phyloP scores from a whole-genome alignment of 2,797 vertebrate species.

The Chiroxiphia lanceolata region DNA sequence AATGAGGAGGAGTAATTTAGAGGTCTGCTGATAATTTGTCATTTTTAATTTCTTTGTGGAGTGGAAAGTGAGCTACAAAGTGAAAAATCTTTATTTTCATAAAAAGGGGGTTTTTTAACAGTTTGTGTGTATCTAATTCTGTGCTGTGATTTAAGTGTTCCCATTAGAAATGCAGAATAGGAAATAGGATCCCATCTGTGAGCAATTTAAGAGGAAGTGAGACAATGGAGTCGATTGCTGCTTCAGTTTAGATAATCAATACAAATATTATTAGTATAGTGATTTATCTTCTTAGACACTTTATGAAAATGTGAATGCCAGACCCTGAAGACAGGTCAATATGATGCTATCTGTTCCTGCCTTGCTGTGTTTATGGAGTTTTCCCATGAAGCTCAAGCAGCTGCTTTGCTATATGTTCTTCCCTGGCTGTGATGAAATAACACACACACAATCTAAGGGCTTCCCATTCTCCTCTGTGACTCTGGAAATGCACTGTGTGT shows the following conservation, averaged over 20 bases:
- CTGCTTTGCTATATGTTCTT: conserved; percentile 30
- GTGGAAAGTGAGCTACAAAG: conserved; percentile 3
- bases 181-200: conserved; percentile 77
- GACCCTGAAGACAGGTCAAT: conserved; percentile 52
- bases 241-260: conserved; percentile 80
- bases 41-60: conserved; percentile 24
- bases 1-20: background rate
- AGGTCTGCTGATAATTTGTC: background rate
- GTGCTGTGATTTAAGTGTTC: conserved; percentile 62
- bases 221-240: conserved; percentile 75
- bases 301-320: conserved; percentile 56
- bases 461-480: background rate
- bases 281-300: conserved; percentile 72
- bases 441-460: background rate
- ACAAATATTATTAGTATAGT: conserved; percentile 79
- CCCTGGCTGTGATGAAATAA: background rate
- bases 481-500: accelerated
- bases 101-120: conserved; percentile 51
- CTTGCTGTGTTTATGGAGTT: background rate
- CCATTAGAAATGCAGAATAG: conserved; percentile 76
- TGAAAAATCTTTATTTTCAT: conserved; percentile 52
- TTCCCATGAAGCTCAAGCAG: background rate
- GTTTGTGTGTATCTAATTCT: conserved; percentile 45
- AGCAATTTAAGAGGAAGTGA: conserved; percentile 76
- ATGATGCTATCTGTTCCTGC: conserved; percentile 38